Evolutionary conservation across 2,113 vertebrate genomes (phyloP).

Genomic region (Campylorhamphus procurvoides): DNA sequence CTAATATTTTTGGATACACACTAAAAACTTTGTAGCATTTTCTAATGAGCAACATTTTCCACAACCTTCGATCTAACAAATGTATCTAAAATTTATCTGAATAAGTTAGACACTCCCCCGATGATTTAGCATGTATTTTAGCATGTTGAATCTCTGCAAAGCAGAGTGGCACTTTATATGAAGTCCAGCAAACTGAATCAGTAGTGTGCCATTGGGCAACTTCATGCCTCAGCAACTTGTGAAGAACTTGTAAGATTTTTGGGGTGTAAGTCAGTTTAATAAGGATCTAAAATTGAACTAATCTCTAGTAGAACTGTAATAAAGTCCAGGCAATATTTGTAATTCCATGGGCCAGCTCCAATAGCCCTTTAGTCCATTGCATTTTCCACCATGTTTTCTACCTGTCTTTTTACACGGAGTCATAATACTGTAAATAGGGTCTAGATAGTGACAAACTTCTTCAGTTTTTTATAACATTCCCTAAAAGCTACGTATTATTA

Average conservation of each 20-base stretch:
- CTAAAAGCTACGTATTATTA: neutral
- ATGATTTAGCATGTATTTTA: neutral
- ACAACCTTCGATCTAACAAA: neutral
- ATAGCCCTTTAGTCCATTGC: neutral
- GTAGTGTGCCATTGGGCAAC: neutral
- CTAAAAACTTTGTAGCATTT: neutral
- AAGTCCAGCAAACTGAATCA: neutral
- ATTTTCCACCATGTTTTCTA: neutral
- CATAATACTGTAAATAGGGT: neutral
- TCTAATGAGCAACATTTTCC: neutral
- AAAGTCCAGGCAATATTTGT: neutral
- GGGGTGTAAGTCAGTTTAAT: neutral
- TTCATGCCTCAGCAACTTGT: neutral
- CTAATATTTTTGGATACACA: neutral
- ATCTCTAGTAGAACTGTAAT: neutral
- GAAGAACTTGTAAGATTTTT: neutral
- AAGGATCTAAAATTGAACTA: neutral
- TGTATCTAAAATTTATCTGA: neutral
- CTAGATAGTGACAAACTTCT: neutral
- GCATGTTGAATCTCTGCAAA: neutral
- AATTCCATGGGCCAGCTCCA: neutral
- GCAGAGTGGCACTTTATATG: fast-evolving
- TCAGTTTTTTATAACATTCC: neutral
- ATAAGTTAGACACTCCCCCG: neutral
- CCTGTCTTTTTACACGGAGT: neutral